Evolutionary conservation across 2,888 invertebrate species (phyloP).

Genomic region (Palloptera scutellata): DNA sequence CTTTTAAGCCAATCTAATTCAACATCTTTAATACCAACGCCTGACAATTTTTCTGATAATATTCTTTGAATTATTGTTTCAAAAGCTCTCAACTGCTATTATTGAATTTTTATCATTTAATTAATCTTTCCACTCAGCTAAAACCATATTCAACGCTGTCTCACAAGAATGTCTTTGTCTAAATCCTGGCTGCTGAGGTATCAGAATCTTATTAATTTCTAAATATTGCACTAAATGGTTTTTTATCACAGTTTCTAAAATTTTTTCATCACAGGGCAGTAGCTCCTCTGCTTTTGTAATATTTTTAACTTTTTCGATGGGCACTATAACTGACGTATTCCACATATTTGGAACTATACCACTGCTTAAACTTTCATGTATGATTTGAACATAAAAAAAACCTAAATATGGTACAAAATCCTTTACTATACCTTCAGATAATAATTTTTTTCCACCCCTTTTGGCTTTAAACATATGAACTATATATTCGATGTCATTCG

Average conservation of each 20-base stretch:
- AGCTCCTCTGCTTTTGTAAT: constrained; percentile 12
- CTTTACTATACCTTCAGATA: constrained; percentile 8
- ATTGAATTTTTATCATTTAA: constrained; percentile 4
- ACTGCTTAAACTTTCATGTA: constrained; percentile 1
- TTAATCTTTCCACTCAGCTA: constrained; percentile 8
- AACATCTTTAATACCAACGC: too few species aligned
- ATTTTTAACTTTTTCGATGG: constrained; percentile 17
- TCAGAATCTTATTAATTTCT: constrained; percentile 1
- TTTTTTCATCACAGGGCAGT: constrained; percentile 11
- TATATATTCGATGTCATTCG: background rate
- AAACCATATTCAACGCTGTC: background rate
- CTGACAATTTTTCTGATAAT: too few species aligned
- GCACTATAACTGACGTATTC: constrained; percentile 14
- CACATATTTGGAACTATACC: background rate
- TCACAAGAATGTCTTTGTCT: background rate
- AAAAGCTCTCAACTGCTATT: too few species aligned
- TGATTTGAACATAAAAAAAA: constrained; percentile 1
- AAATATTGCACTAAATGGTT: background rate
- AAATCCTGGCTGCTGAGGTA: constrained; percentile 13
- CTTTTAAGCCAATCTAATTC: too few species aligned
- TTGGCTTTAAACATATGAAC: constrained; percentile 1
- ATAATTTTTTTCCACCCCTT: background rate
- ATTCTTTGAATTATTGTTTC: too few species aligned
- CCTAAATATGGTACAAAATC: constrained; percentile 5
- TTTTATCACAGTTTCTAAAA: constrained; percentile 7